Percentiles rank a stretch among this genome's conserved stretches.
Evolutionary conservation across 1,140 invertebrate species (phyloP).

Genomic region (Anoplophora glabripennis): DNA sequence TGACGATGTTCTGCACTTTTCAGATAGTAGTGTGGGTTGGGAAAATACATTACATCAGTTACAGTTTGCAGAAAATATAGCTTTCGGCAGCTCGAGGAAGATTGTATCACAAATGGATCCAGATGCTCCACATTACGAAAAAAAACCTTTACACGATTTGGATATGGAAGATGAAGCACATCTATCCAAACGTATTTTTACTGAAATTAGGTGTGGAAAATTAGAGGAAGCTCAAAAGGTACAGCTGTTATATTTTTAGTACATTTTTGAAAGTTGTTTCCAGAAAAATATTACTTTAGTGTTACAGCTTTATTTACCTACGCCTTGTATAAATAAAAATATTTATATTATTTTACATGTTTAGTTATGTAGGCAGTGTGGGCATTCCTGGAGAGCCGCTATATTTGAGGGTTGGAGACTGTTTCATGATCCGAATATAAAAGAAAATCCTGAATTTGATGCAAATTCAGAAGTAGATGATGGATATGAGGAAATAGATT

Average conservation of each 20-base stretch:
- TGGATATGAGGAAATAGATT: conserved; percentile 32
- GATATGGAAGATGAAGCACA: conserved; percentile 85
- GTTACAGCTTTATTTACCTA: no score
- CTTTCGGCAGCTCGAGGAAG: conserved; percentile 55
- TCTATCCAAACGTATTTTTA: conserved; percentile 66
- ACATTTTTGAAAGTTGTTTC: conserved; percentile 2
- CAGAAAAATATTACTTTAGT: background rate
- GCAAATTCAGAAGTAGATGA: conserved; percentile 24
- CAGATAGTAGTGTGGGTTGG: conserved; percentile 78
- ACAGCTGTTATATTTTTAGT: no score
- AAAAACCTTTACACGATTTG: conserved; percentile 78
- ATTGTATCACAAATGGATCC: conserved; percentile 82
- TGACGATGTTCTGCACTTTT: conserved; percentile 67
- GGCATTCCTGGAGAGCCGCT: conserved; percentile 87
- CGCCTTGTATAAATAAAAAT: background rate
- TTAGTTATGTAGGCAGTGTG: conserved; percentile 72
- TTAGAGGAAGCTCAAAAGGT: conserved; percentile 74
- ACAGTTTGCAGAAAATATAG: conserved; percentile 54
- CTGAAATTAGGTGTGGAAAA: conserved; percentile 80
- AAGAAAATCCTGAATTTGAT: conserved; percentile 26
- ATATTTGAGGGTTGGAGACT: conserved; percentile 86
- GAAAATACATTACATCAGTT: conserved; percentile 87
- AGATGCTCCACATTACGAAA: conserved; percentile 84
- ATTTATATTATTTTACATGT: no score
- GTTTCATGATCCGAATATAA: conserved; percentile 77